Base-by-base conservation (phyloP, 2,888 invertebrate genomes). In the Acleris holmiana region DNA sequence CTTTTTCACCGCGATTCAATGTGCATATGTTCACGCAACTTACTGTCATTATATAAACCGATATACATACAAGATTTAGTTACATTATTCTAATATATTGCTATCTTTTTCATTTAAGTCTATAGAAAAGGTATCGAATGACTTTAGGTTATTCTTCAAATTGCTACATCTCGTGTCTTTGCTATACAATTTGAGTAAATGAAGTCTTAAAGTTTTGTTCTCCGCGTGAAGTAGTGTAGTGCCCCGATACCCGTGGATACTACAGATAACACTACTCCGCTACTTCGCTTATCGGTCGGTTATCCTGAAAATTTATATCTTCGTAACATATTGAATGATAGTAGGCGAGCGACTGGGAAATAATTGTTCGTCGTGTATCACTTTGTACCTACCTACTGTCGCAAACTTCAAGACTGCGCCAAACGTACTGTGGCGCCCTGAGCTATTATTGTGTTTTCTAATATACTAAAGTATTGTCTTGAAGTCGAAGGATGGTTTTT, bases 81-180 rank as follows among this genome's bases (percentile, higher is more conserved):
- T 88, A 91, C 83, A 89, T 89, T 91, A 92, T 74, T 88, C 92
- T 92, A 91, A 88, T 88, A 89, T 92, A 92, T 91, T 92, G 92
- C 92, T 92, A 91, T 92, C 89, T 85, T 91, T 87, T 92, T 88
- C 90, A 87, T 84, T 89, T 91, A 89, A 91, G 91, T 91, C 92
- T 91, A 92, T 89, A 91, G 87, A 88, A 83, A 79, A 29, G 29
- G 29, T 83, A 85, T 85, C 85, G 83, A 89, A 86, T 83, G 86
- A 85, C 82, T 83, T 76, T 79, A 80, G 82, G 79, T 78, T 84
- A 79, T 80, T 79, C 74, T 78, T 73, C 74, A 72, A 78, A 77
- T 81, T 80, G 77, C 82, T 80, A 74, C 73, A 71, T 71, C 74
- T 70, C 69, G 70, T 74, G 69, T 71, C 68, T 76, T 79, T 75